Percentiles rank a stretch among this genome's conserved stretches.
phyloP scores from a whole-genome alignment of 2,113 vertebrate genomes.

The Atherinomorus stipes region DNA sequence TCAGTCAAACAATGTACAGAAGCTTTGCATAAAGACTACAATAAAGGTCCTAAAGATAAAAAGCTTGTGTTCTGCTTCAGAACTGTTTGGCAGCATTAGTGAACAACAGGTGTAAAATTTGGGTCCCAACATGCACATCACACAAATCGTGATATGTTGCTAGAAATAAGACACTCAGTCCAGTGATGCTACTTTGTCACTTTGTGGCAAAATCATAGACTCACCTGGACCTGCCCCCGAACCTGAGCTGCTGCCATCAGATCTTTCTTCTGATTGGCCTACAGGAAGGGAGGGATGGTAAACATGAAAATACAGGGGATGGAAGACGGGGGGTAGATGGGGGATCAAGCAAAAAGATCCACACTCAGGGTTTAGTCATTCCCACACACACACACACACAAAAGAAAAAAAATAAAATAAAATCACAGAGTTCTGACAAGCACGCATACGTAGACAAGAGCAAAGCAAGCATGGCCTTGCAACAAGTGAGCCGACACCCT shows the following conservation, averaged over 20 bases:
- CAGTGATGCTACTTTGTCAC: conserved; percentile 39
- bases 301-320: conserved; percentile 73
- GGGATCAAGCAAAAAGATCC: conserved; percentile 60
- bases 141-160: conserved; percentile 2
- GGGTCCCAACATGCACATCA: background rate
- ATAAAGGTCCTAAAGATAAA: background rate
- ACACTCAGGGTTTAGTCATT: conserved; percentile 74
- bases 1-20: conserved; percentile 16
- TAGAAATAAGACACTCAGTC: conserved; percentile 26
- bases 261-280: conserved; percentile 87
- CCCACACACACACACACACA: no score
- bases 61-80: background rate
- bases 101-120: background rate
- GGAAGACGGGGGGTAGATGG: conserved; percentile 52
- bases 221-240: conserved; percentile 85
- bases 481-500: conserved; percentile 35
- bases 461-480: conserved; percentile 67
- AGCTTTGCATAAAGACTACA: background rate
- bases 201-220: conserved; percentile 66
- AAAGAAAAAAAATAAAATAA: conserved; percentile 21
- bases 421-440: conserved; percentile 38
- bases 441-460: conserved; percentile 37
- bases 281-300: conserved; percentile 81
- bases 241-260: conserved; percentile 83
- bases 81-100: background rate